Base-by-base conservation (phyloP, 2,113 vertebrate species). In the Dryoscopus gambensis region DNA sequence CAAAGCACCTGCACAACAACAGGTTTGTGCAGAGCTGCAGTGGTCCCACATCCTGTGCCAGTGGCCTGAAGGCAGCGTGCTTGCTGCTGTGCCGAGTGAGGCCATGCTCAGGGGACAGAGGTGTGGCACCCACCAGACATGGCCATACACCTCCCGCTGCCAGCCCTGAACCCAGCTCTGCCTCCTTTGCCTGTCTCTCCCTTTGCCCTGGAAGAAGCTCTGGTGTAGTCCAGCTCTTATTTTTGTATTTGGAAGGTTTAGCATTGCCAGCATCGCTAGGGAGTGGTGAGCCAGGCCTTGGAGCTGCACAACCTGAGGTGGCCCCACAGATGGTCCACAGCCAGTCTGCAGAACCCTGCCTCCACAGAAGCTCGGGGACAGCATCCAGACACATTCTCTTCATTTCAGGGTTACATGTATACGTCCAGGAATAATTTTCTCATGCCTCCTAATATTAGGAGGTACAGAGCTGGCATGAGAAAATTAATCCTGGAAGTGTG, bases 251-350 rank as follows among this genome's bases (percentile, higher is more conserved):
- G 73, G 77, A 14, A 59, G 42, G 20, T 31, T 73, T 40, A 9
- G 6, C 18, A 14, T 15, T n/a, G 42, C 50, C 77, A 84, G 27
- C 49, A 23, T 0, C 0, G 2, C 31, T 3, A 4, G 47, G n/a
- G 50, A 53, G 40, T 39, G 78, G 50, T n/a, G 27, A 60, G 16
- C 46, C 65, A 65, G 35, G 24, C 27, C 70, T 37, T 10, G 11
- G 69, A 78, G 78, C 55, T 35, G 18, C 8, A 49, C 47, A n/a
- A 1, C 23, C 83, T 55, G 22, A 40, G n/a, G 39, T 63, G 70
- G 20, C 7, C 25, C 46, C 56, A 28, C 31, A 24, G 46, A 10
- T 10, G 79, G 27, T 17, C 20, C 52, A 2, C 0, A 47, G 74
- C 24, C 82, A 31, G 9, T 4, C 20, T 23, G 6, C 47, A 59